Evolutionary conservation across 2,888 invertebrate species (phyloP).

Genomic region (Harmothoe impar): DNA sequence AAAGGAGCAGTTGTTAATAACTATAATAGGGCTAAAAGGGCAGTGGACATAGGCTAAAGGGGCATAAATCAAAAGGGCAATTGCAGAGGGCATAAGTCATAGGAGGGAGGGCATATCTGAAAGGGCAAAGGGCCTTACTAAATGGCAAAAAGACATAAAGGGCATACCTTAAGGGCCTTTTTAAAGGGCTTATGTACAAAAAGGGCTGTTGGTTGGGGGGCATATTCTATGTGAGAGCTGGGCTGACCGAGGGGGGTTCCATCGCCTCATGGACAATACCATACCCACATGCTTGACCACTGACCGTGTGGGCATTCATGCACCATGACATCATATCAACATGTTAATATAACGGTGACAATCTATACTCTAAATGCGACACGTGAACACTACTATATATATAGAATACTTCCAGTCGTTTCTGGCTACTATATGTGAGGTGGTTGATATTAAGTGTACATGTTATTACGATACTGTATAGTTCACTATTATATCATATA

Average conservation of each 20-base stretch:
- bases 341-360: slow-evolving; percentile 6
- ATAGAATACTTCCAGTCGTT: neutral
- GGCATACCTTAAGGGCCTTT: too few relatives aligned
- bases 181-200: too few relatives aligned
- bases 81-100: too few relatives aligned
- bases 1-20: too few relatives aligned
- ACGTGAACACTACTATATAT: slow-evolving; percentile 39
- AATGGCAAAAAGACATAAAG: too few relatives aligned
- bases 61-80: too few relatives aligned
- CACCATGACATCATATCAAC: slow-evolving; percentile 19
- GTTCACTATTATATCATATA: neutral
- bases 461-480: slow-evolving; percentile 48
- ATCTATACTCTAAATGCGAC: slow-evolving; percentile 36
- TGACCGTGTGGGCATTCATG: slow-evolving; percentile 5
- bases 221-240: too few relatives aligned
- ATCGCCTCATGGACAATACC: neutral
- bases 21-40: too few relatives aligned
- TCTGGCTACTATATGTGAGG: neutral
- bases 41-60: too few relatives aligned
- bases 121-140: too few relatives aligned
- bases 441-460: neutral
- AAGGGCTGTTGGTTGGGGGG: too few relatives aligned
- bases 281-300: slow-evolving; percentile 9
- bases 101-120: too few relatives aligned
- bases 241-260: neutral